Percentiles rank a stretch among this genome's conserved stretches.
Evolutionary conservation across 2,797 vertebrate genomes (phyloP).

Genomic region (Argya squamiceps): DNA sequence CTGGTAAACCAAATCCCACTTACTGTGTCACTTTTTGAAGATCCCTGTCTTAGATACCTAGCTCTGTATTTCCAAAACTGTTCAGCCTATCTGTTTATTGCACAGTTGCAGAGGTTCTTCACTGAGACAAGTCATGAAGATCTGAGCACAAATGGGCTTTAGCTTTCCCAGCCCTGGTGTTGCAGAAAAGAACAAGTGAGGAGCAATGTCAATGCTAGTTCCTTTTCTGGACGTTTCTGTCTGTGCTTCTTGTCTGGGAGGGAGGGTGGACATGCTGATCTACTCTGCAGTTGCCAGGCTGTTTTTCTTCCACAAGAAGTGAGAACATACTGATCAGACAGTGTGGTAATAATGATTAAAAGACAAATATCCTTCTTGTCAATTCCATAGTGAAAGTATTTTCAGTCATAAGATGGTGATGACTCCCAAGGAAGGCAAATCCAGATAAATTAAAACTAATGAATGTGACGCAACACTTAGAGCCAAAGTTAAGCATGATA

Average conservation of each 20-base stretch:
- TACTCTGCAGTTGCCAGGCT: background rate
- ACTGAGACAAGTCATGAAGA: background rate
- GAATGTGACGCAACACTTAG: background rate
- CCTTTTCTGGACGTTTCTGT: background rate
- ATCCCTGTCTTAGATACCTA: background rate
- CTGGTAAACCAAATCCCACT: background rate
- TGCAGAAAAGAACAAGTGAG: background rate
- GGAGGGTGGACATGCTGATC: background rate
- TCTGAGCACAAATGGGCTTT: background rate
- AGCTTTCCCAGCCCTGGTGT: background rate
- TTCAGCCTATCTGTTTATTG: background rate
- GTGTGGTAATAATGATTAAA: background rate
- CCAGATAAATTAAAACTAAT: background rate
- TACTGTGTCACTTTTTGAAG: background rate
- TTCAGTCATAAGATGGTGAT: background rate
- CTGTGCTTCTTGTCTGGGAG: background rate
- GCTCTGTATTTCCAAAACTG: background rate
- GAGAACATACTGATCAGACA: background rate
- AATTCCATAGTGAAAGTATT: background rate
- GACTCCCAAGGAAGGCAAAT: background rate
- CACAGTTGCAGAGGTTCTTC: background rate
- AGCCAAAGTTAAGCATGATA: background rate
- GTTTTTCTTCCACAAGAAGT: background rate
- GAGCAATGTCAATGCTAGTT: background rate
- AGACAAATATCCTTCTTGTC: background rate